These are phyloP conservation scores for Malacoraja senta DNA, from an alignment of 2,797 vertebrate species.

Conservation along the genomic window DNA sequence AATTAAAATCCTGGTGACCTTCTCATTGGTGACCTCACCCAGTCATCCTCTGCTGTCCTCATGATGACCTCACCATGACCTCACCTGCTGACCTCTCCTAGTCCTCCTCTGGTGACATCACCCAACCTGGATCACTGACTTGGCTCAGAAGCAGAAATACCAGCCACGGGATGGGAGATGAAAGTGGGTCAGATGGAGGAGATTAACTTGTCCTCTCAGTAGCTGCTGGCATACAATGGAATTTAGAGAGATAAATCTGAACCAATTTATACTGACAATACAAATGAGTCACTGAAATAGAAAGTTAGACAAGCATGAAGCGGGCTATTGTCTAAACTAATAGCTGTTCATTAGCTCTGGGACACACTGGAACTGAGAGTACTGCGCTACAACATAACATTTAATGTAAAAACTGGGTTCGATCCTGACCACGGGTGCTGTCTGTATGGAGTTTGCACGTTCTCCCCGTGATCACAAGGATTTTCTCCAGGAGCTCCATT, in stretches of 20 bases:
- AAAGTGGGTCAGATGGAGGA: background rate
- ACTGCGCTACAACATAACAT: background rate
- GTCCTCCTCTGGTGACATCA: background rate
- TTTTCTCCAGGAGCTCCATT: too few species aligned
- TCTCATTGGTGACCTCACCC: too few species aligned
- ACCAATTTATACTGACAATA: background rate
- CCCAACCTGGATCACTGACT: background rate
- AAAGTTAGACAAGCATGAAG: constrained; percentile 24
- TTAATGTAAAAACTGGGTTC: background rate
- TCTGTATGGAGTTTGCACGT: too few species aligned
- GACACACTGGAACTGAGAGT: background rate
- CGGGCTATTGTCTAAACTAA: background rate
- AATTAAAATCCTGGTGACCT: too few species aligned
- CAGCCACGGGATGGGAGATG: background rate
- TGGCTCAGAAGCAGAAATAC: background rate
- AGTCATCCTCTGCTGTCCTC: too few species aligned
- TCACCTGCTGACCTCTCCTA: too few species aligned
- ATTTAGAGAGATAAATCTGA: background rate
- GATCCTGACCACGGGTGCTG: too few species aligned
- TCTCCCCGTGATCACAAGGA: too few species aligned
- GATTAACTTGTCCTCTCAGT: background rate
- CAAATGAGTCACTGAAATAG: background rate
- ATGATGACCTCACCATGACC: too few species aligned
- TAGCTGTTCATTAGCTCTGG: background rate
- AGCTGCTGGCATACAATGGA: background rate